Evolutionary conservation across 2,888 invertebrate genomes (phyloP).

Genomic region (Troides aeacus): DNA sequence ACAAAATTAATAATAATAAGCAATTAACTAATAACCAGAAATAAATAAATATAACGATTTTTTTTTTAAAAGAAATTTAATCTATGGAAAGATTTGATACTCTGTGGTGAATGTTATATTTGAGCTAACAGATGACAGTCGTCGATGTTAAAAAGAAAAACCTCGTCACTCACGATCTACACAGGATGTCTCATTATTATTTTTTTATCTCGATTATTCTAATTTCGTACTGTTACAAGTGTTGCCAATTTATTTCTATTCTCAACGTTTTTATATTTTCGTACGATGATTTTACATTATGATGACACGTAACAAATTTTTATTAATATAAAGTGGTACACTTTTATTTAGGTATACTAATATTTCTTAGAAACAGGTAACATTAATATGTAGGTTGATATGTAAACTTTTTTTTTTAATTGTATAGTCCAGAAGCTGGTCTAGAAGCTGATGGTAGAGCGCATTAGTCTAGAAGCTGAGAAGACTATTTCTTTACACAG

Average conservation of each 20-base stretch:
- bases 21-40: too few species aligned
- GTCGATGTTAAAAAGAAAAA: not conserved
- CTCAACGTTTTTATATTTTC: not conserved
- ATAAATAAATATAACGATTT: too few species aligned
- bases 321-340: not conserved
- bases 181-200: slow-evolving; percentile 19
- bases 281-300: not conserved
- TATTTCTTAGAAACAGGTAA: too few species aligned
- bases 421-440: too few species aligned
- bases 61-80: too few species aligned
- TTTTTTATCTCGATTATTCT: slow-evolving; percentile 23
- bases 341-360: too few species aligned
- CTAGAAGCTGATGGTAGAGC: too few species aligned
- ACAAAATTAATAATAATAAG: too few species aligned
- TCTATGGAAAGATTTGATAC: not conserved
- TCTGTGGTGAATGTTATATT: not conserved
- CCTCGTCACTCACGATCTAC: slow-evolving; percentile 8
- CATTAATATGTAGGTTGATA: too few species aligned
- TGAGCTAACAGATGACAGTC: not conserved
- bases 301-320: not conserved
- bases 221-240: slow-evolving; percentile 18
- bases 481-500: too few species aligned
- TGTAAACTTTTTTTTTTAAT: too few species aligned
- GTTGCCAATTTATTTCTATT: slow-evolving; percentile 26
- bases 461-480: too few species aligned